Evolutionary conservation across 2,113 vertebrate genomes (phyloP).

Genomic region (Sceloporus tristichus): DNA sequence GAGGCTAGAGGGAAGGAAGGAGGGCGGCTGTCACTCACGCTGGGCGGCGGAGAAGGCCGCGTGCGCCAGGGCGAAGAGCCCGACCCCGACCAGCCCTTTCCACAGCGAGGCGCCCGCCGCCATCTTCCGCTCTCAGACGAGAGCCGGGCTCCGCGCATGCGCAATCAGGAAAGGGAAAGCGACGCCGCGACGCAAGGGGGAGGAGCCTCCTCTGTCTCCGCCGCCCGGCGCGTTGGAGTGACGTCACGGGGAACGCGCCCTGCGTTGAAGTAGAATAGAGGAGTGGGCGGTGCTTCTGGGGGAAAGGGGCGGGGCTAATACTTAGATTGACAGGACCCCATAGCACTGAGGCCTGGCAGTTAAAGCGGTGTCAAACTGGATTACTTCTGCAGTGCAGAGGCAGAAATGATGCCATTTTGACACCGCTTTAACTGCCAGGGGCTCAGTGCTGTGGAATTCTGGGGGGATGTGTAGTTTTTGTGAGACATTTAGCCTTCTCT

Average conservation of each 20-base stretch:
- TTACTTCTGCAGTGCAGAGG: too few relatives aligned
- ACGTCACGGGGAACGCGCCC: not conserved
- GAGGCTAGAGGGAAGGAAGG: too few relatives aligned
- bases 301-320: not conserved
- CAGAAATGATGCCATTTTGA: too few relatives aligned
- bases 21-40: constrained; percentile 57
- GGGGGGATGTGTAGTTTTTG: too few relatives aligned
- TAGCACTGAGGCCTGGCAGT: too few relatives aligned
- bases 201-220: constrained; percentile 61
- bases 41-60: constrained; percentile 96
- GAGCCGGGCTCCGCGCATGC: constrained; percentile 32
- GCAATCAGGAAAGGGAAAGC: not conserved
- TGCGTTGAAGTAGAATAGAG: not conserved
- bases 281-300: not conserved
- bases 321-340: too few relatives aligned
- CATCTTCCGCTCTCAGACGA: constrained; percentile 32
- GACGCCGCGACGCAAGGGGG: constrained; percentile 55
- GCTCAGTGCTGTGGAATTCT: too few relatives aligned
- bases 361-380: too few relatives aligned
- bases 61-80: constrained; percentile 94
- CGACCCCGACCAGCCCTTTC: constrained; percentile 94
- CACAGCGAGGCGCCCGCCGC: constrained; percentile 93
- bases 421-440: too few relatives aligned
- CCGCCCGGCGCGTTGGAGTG: not conserved
- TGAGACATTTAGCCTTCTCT: too few relatives aligned